Evolutionary conservation across 2,797 vertebrate genomes (phyloP), one percentile per base, ranked within the genome.

Genomic region (Hafferia zeledoni): DNA sequence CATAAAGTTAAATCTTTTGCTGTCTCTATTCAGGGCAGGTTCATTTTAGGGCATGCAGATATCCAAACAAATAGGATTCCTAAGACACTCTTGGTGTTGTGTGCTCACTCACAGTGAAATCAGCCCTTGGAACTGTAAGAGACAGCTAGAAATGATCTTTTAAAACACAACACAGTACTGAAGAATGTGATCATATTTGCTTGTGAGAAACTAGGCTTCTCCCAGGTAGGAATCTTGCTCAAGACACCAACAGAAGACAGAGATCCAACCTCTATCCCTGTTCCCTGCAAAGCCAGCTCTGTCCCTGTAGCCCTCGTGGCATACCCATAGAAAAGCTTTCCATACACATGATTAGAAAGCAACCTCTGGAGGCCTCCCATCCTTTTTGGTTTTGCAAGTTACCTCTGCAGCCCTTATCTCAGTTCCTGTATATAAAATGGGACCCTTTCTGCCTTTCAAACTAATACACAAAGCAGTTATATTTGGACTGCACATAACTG

Each of bases 401-500:
- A 83, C 18, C n/a, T 52, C n/a, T 93, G 44, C 47, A 88, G 33
- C 15, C 28, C 27, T 76, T 23, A 63, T 57, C 57, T 75, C 47
- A 63, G 57, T 20, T 83, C 57, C 61, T 10, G 9, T 59, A 25
- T 20, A 52, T 59, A 83, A 92, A 89, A 90, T 5, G 4, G 56
- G 47, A 61, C 46, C 55, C 47, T 76, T 91, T 59, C 44, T 72
- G n/a, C 25, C 67, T 80, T 86, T 93, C 74, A 70, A 46, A 12
- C 57, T 75, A 72, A 93, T 88, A 72, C 23, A 83, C n/a, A 86
- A 69, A 79, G 61, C 68, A 53, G 79, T 88, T 93, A 14, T 70
- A 50, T 90, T 89, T 94, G 90, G 67, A 88, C 55, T 76, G 63
- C 41, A 94, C 52, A 39, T 46, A 90, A 82, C 74, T 70, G 75